Conservation (phyloP, 1,140 invertebrate genomes). For the Cephus cinctus region DNA sequence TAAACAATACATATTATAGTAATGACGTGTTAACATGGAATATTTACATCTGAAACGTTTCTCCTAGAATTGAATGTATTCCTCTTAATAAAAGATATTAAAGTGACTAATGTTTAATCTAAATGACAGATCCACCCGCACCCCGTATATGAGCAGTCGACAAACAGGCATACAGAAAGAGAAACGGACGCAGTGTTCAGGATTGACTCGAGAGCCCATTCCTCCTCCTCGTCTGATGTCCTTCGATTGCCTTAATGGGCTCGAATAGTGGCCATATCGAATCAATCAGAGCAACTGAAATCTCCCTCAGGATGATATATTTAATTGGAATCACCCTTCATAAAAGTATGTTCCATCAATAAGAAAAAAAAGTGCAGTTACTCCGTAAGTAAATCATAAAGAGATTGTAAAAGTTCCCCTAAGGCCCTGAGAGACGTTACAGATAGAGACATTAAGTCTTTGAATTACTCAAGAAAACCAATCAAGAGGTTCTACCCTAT, state of each 20-base stretch:
- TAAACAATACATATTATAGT: conserved; percentile 6
- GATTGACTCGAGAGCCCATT: conserved; percentile 26
- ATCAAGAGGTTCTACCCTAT: not conserved
- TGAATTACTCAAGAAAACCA: too few species aligned
- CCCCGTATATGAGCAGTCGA: conserved; percentile 13
- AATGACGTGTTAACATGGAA: conserved; percentile 6
- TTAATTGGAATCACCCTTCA: not conserved
- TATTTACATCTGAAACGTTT: not conserved
- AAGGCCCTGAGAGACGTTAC: not conserved
- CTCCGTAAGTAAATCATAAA: not conserved
- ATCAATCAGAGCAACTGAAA: too few species aligned
- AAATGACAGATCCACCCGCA: conserved; percentile 24
- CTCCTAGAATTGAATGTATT: not conserved
- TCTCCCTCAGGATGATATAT: too few species aligned
- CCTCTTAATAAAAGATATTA: too few species aligned
- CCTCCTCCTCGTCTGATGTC: conserved; percentile 30
- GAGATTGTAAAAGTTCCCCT: not conserved
- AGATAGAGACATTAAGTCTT: too few species aligned
- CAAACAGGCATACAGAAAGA: conserved; percentile 10
- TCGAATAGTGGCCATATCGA: conserved; percentile 29
- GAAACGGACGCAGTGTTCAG: conserved; percentile 23
- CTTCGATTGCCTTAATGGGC: conserved; percentile 31
- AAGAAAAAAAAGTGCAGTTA: not conserved
- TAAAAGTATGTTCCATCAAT: too few species aligned
- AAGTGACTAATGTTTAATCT: too few species aligned